Evolutionary conservation across 2,113 vertebrate species (phyloP).

Genomic region (Acanthisitta chloris): DNA sequence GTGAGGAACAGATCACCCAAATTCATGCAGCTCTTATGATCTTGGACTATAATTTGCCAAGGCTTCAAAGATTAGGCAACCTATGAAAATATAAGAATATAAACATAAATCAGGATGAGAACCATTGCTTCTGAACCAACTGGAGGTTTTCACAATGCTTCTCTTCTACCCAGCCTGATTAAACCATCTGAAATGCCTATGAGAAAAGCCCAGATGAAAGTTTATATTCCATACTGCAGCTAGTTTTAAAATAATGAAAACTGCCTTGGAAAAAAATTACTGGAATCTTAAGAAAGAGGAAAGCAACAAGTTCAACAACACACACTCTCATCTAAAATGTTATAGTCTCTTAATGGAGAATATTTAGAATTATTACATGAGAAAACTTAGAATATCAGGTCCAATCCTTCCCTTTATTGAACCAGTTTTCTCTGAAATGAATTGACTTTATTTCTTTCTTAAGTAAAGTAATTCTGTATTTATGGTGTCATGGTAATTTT

Average conservation of each 20-base stretch:
- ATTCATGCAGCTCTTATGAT: background rate
- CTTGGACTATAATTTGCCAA: background rate
- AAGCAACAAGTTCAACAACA: background rate
- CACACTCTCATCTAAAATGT: background rate
- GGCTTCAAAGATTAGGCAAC: background rate
- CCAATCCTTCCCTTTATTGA: background rate
- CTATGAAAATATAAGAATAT: background rate
- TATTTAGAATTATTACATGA: background rate
- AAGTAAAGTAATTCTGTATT: background rate
- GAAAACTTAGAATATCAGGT: background rate
- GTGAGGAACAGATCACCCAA: background rate
- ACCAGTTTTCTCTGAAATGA: background rate
- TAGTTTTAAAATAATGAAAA: background rate
- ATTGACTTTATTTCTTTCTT: background rate
- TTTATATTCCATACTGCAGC: background rate
- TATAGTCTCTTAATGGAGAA: background rate
- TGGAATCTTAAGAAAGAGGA: background rate
- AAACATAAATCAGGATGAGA: background rate
- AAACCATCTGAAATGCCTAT: background rate
- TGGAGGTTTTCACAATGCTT: background rate
- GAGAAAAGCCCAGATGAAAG: background rate
- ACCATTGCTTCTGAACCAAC: background rate
- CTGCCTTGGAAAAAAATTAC: accelerated
- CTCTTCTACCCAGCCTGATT: background rate
- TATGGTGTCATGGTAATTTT: background rate